Percentiles rank a stretch among this genome's conserved stretches.
phyloP scores from a whole-genome alignment of 2,797 vertebrate species.

The Mycteria americana region DNA sequence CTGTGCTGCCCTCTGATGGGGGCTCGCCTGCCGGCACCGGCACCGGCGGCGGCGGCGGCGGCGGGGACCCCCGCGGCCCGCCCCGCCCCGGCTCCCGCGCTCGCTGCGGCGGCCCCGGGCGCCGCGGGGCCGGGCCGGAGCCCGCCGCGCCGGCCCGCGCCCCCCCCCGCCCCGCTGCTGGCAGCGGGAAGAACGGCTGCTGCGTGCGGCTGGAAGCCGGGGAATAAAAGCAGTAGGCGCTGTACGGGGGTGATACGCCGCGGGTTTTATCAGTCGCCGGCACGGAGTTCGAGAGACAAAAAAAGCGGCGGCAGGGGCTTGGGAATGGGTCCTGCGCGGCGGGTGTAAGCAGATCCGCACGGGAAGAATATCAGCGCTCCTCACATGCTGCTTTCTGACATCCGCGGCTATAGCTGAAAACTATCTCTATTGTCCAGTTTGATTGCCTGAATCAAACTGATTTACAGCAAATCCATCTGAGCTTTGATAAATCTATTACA shows the following conservation, averaged over 20 bases:
- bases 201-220: too few relatives aligned
- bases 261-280: background rate
- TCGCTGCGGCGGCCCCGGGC: too few relatives aligned
- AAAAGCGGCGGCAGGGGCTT: background rate
- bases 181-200: too few relatives aligned
- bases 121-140: too few relatives aligned
- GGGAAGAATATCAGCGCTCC: conserved; percentile 64
- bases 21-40: too few relatives aligned
- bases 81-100: too few relatives aligned
- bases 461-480: conserved; percentile 99
- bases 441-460: conserved; percentile 99
- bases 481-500: conserved; percentile 99
- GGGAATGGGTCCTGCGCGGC: background rate
- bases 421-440: conserved; percentile 99
- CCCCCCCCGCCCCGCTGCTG: too few relatives aligned
- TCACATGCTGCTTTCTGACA: conserved; percentile 95
- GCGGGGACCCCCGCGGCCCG: too few relatives aligned
- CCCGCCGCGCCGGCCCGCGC: too few relatives aligned
- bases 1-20: background rate
- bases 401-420: conserved; percentile 91
- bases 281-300: background rate
- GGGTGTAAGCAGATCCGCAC: background rate
- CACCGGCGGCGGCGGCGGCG: too few relatives aligned
- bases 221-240: background rate
- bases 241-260: fast-evolving